Conservation (phyloP, 1,140 invertebrate species). For the Trichonephila inaurata region DNA sequence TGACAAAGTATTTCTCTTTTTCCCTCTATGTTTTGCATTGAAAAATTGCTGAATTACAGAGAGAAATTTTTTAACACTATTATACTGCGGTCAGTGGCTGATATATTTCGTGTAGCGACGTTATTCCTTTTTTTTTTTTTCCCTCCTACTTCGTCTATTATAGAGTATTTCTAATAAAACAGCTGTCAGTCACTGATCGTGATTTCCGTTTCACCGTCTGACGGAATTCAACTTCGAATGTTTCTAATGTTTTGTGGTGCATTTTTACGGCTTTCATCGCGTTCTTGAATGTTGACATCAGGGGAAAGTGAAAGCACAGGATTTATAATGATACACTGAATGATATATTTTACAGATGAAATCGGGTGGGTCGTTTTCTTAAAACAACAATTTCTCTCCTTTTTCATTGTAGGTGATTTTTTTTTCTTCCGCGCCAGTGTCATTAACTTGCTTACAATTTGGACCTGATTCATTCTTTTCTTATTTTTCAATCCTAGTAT, state of each 20-base stretch:
- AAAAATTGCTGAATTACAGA: too few relatives aligned
- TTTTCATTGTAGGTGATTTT: too few relatives aligned
- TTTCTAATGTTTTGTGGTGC: neutral
- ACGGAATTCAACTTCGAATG: neutral
- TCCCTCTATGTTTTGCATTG: too few relatives aligned
- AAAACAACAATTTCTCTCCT: too few relatives aligned
- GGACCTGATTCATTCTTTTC: too few relatives aligned
- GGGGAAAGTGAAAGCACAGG: neutral
- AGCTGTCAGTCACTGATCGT: constrained; percentile 22
- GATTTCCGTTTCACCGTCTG: neutral
- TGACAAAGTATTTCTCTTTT: too few relatives aligned
- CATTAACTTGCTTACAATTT: too few relatives aligned
- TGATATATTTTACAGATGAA: neutral
- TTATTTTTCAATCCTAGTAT: too few relatives aligned
- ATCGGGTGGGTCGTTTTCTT: too few relatives aligned
- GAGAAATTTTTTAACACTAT: too few relatives aligned
- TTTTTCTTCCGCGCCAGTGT: too few relatives aligned
- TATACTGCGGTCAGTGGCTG: constrained; percentile 1
- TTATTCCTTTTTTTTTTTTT: neutral
- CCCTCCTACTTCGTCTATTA: neutral
- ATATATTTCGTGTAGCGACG: neutral
- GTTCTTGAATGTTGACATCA: neutral
- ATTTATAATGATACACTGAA: neutral
- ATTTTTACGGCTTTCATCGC: neutral
- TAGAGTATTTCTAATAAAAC: constrained; percentile 12